These are phyloP conservation scores for Psettodes erumei DNA, from an alignment of 2,113 vertebrate genomes.

Conservation along the genomic window DNA sequence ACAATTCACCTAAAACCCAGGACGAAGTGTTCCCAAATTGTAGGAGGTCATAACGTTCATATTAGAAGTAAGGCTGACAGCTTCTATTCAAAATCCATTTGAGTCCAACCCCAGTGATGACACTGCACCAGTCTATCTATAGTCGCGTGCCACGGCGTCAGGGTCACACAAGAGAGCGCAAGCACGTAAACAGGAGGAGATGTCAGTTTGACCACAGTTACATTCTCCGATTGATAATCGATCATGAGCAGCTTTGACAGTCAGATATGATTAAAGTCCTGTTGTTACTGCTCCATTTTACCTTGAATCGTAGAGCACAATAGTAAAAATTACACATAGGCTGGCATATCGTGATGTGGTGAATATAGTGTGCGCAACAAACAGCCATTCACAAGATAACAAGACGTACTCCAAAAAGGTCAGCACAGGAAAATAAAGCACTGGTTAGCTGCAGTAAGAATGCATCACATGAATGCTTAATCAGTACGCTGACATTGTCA, in stretches of 20 bases:
- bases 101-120: slow-evolving; percentile 26
- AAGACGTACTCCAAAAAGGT: slow-evolving; percentile 41
- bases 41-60: not conserved
- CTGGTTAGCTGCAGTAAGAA: slow-evolving; percentile 31
- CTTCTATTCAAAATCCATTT: not conserved
- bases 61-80: slow-evolving; percentile 8
- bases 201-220: slow-evolving; percentile 67
- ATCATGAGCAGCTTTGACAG: slow-evolving; percentile 65
- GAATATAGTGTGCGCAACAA: slow-evolving; percentile 44
- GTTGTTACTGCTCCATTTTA: slow-evolving; percentile 8
- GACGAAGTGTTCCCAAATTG: not conserved
- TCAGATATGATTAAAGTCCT: slow-evolving; percentile 60
- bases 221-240: slow-evolving; percentile 68
- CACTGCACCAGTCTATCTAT: not conserved
- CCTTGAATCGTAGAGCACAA: slow-evolving; percentile 51
- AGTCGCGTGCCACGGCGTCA: slow-evolving; percentile 44
- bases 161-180: slow-evolving; percentile 31
- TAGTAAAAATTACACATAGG: slow-evolving; percentile 2
- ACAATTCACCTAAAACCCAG: not conserved
- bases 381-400: slow-evolving; percentile 56
- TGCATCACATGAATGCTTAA: slow-evolving; percentile 26
- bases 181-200: slow-evolving; percentile 58
- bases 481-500: slow-evolving; percentile 42
- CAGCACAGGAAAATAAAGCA: slow-evolving; percentile 53
- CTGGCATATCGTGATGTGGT: slow-evolving; percentile 22